Evolutionary conservation across 2,888 invertebrate genomes (phyloP).

Genomic region (Calameuta filiformis): DNA sequence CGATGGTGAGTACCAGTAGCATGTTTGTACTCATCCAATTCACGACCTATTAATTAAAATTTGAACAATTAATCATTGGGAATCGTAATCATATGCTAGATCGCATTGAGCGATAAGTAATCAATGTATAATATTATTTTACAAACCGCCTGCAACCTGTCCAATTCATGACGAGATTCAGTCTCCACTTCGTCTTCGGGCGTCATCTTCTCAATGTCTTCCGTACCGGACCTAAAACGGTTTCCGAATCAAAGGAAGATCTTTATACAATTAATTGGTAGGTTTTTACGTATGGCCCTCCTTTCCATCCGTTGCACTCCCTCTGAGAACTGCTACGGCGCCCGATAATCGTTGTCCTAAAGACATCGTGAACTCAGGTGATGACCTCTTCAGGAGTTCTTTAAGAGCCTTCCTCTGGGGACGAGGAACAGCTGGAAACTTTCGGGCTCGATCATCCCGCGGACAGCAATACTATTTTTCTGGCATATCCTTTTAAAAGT

Average conservation of each 20-base stretch:
- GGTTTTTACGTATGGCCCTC: conserved; percentile 39
- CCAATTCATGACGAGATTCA: conserved; percentile 26
- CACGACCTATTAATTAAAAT: conserved; percentile 42
- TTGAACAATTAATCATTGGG: not conserved
- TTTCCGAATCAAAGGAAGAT: not conserved
- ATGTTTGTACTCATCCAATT: conserved; percentile 69
- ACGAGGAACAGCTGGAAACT: conserved; percentile 11
- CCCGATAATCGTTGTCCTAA: conserved; percentile 46
- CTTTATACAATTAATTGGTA: conserved; percentile 3
- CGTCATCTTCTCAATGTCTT: conserved; percentile 52
- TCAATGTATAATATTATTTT: conserved; percentile 12
- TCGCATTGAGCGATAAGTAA: not conserved
- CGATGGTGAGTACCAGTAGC: conserved; percentile 71
- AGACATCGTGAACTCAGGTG: conserved; percentile 40
- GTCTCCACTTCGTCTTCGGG: conserved; percentile 45
- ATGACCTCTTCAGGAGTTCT: conserved; percentile 19
- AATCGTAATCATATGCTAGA: not conserved
- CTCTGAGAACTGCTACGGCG: conserved; percentile 45
- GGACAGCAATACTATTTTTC: not conserved
- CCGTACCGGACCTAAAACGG: conserved; percentile 29
- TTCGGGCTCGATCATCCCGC: conserved; percentile 11
- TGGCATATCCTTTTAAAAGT: not conserved
- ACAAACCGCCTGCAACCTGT: conserved; percentile 43
- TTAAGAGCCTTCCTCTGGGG: conserved; percentile 6
- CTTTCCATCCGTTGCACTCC: conserved; percentile 33